phyloP scores from a whole-genome alignment of 1,140 invertebrate genomes.

The Apolygus lucorum region DNA sequence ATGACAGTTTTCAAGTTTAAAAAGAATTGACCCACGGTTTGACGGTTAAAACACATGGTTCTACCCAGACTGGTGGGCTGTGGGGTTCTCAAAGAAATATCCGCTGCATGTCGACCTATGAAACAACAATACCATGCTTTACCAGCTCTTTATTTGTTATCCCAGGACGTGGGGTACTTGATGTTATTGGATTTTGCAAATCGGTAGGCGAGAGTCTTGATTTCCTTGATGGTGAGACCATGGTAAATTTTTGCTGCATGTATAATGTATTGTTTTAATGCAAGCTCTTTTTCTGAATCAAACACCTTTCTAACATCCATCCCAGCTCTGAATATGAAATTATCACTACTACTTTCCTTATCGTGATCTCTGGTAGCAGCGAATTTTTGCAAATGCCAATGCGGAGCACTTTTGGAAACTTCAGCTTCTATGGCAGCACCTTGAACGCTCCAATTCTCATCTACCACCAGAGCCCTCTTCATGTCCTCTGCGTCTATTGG shows the following conservation, averaged over 20 bases:
- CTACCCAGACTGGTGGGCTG: constrained; percentile 38
- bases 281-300: too few species aligned
- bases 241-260: not conserved
- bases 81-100: constrained; percentile 36
- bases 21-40: constrained; percentile 34
- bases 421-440: too few species aligned
- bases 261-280: not conserved
- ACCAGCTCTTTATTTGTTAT: not conserved
- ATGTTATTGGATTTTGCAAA: not conserved
- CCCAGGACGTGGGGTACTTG: not conserved
- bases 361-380: too few species aligned
- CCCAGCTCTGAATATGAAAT: too few species aligned
- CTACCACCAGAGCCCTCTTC: too few species aligned
- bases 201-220: not conserved
- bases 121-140: constrained; percentile 23
- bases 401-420: too few species aligned
- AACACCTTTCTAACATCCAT: too few species aligned
- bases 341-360: too few species aligned
- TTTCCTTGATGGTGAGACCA: not conserved
- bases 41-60: constrained; percentile 36
- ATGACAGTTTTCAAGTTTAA: constrained; percentile 30
- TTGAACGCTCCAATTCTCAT: too few species aligned
- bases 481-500: too few species aligned
- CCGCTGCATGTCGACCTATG: constrained; percentile 34
- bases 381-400: too few species aligned